Percentiles rank a stretch among this genome's conserved stretches.
These are phyloP conservation scores for Limnephilus rhombicus DNA, from an alignment of 2,888 invertebrate species.

Conservation along the genomic window DNA sequence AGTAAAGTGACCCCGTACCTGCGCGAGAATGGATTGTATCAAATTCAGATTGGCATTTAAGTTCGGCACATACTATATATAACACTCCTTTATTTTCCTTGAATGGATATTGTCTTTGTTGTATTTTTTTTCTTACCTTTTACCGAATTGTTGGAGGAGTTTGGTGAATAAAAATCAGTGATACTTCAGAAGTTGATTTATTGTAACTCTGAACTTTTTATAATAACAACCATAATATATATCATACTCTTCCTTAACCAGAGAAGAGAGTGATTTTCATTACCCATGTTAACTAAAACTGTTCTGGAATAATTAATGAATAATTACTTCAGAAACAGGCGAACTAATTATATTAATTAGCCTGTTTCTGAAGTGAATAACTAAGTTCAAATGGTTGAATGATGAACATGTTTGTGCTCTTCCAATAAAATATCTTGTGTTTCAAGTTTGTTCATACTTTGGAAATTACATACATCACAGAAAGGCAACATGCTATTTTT, in stretches of 20 bases:
- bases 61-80: background rate
- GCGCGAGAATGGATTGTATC: no score
- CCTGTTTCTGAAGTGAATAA: slow-evolving; percentile 27
- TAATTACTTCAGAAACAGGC: no score
- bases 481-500: background rate
- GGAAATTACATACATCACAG: slow-evolving; percentile 36
- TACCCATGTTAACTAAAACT: slow-evolving; percentile 46
- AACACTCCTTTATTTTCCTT: background rate
- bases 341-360: background rate
- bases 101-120: no score
- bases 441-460: background rate
- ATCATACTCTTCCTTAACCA: slow-evolving; percentile 48
- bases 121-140: no score
- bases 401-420: background rate
- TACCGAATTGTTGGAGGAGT: background rate
- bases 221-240: slow-evolving; percentile 49
- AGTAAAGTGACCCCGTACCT: no score
- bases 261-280: slow-evolving; percentile 39
- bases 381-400: slow-evolving; percentile 8
- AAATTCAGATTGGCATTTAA: no score
- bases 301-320: background rate
- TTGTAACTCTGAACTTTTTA: slow-evolving; percentile 62
- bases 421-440: background rate
- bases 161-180: background rate
- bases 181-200: slow-evolving; percentile 59